Evolutionary conservation across 2,113 vertebrate genomes (phyloP).

Genomic region (Excalfactoria chinensis): DNA sequence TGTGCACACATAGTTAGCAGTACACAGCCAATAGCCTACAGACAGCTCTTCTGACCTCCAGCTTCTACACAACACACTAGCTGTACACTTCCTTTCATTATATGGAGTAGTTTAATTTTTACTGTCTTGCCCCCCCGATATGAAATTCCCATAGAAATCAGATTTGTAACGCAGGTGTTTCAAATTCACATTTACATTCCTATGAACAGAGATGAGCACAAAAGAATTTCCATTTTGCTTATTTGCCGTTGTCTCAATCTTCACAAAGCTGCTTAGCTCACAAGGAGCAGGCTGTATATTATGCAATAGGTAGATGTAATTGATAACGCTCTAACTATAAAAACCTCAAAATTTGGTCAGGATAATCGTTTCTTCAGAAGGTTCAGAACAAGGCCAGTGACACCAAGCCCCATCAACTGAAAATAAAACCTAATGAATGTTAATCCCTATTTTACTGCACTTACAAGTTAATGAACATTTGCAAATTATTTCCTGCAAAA

Average conservation of each 20-base stretch:
- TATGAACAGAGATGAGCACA: not conserved
- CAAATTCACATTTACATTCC: not conserved
- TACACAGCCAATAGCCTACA: not conserved
- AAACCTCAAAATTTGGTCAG: not conserved
- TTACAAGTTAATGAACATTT: not conserved
- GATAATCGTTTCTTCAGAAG: not conserved
- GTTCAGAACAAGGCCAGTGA: not conserved
- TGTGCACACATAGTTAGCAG: not conserved
- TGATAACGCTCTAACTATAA: not conserved
- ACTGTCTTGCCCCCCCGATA: not conserved
- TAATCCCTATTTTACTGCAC: not conserved
- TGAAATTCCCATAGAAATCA: not conserved
- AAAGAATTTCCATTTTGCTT: not conserved
- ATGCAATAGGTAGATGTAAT: not conserved
- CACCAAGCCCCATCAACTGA: rapidly evolving
- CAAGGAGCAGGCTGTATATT: not conserved
- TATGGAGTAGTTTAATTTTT: not conserved
- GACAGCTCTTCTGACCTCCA: not conserved
- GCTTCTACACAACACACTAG: rapidly evolving
- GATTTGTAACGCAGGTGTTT: conserved; percentile 1
- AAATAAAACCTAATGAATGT: not conserved
- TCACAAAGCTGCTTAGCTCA: not conserved
- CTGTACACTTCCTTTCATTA: not conserved
- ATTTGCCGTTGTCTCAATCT: not conserved
- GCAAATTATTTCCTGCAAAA: not conserved